phyloP scores from a whole-genome alignment of 92 coral and sea anemone species.

The Epizoanthus stellaris region DNA sequence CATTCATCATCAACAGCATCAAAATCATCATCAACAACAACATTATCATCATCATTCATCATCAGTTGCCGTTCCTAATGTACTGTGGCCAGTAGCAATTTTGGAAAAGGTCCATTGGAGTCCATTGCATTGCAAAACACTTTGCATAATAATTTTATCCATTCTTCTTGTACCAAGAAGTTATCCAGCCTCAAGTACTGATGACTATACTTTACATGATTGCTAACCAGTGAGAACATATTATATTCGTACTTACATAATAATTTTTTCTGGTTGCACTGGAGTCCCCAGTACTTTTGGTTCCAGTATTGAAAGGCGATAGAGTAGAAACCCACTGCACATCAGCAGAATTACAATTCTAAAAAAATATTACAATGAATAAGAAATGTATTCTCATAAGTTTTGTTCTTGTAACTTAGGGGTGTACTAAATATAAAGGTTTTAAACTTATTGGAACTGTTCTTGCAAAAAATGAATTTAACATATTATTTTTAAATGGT shows the following conservation, averaged over 20 bases:
- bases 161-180: neutral
- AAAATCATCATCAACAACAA: too few relatives aligned
- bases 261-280: slow-evolving; percentile 59
- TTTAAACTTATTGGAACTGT: neutral
- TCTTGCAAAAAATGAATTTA: neutral
- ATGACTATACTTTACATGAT: too few relatives aligned
- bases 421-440: too few relatives aligned
- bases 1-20: too few relatives aligned
- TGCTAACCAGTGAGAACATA: too few relatives aligned
- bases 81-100: too few relatives aligned
- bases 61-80: too few relatives aligned
- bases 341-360: slow-evolving; percentile 78
- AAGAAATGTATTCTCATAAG: too few relatives aligned
- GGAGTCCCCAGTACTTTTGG: slow-evolving; percentile 67
- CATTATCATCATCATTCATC: too few relatives aligned
- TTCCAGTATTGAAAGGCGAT: slow-evolving; percentile 88
- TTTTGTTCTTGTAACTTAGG: too few relatives aligned
- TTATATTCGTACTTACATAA: slow-evolving; percentile 72
- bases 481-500: too few relatives aligned
- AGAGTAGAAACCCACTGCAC: slow-evolving; percentile 82
- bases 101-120: too few relatives aligned
- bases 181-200: neutral
- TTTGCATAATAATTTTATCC: slow-evolving; percentile 1
- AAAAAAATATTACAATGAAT: neutral
- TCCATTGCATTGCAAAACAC: slow-evolving; percentile 29